A percentile compares a stretch with the other conserved stretches of the same genome.
Evolutionary conservation across 1,140 invertebrate species (phyloP).

Genomic region (Drosophila saltans): DNA sequence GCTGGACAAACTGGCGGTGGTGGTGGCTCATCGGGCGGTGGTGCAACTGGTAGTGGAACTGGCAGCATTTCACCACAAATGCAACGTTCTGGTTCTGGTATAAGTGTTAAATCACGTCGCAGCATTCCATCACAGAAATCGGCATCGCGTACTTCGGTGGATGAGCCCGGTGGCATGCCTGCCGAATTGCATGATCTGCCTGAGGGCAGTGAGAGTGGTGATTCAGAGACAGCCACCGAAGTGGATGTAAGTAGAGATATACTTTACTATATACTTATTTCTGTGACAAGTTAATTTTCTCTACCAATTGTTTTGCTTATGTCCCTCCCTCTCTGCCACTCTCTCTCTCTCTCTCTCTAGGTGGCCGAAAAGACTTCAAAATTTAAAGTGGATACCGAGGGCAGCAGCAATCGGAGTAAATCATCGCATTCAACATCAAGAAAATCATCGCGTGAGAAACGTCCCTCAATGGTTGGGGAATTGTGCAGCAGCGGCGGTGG

Average conservation of each 20-base stretch:
- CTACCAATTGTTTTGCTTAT: too few species aligned
- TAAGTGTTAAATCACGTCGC: conserved; percentile 81
- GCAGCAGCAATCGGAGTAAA: conserved; percentile 82
- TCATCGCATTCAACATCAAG: conserved; percentile 75
- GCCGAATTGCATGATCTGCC: conserved; percentile 85
- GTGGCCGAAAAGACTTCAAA: conserved; percentile 89
- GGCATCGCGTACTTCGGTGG: conserved; percentile 85
- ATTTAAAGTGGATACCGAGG: conserved; percentile 89
- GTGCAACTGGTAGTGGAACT: conserved; percentile 9
- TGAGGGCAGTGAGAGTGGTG: conserved; percentile 87
- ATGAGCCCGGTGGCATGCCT: conserved; percentile 84
- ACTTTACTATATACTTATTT: neutral
- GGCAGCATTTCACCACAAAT: conserved; percentile 77
- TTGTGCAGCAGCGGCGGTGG: conserved; percentile 82
- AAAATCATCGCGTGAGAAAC: conserved; percentile 81
- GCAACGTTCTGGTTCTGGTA: conserved; percentile 83
- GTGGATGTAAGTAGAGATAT: conserved; percentile 85
- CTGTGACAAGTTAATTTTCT: too few species aligned
- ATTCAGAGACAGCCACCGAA: conserved; percentile 89
- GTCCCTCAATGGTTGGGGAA: conserved; percentile 82
- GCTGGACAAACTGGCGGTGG: conserved; percentile 14
- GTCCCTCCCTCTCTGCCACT: too few species aligned
- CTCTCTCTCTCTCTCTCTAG: conserved; percentile 26
- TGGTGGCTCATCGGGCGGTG: neutral
- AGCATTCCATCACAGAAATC: conserved; percentile 83